phyloP scores from a whole-genome alignment of 2,888 invertebrate species.

The Sesamia inferens region DNA sequence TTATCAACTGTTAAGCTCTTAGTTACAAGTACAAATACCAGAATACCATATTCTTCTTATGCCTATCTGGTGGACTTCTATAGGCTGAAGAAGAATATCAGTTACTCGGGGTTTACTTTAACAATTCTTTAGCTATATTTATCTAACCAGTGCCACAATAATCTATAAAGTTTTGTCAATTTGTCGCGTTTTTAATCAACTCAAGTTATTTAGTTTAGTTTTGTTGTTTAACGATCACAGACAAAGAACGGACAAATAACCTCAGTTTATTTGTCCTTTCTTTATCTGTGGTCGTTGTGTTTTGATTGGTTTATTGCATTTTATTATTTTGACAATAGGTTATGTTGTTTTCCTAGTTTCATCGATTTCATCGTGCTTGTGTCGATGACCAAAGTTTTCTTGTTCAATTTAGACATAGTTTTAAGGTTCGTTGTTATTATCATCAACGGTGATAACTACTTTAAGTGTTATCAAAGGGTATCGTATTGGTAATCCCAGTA shows the following conservation, averaged over 20 bases:
- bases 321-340: slow-evolving; percentile 9
- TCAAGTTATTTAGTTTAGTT: neutral
- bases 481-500: too few species aligned
- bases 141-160: slow-evolving; percentile 10
- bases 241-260: too few species aligned
- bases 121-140: neutral
- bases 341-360: neutral
- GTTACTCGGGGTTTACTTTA: slow-evolving; percentile 6
- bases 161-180: neutral
- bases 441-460: neutral
- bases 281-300: slow-evolving; percentile 2
- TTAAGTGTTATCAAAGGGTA: neutral
- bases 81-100: too few species aligned
- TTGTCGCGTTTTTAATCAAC: slow-evolving; percentile 1
- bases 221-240: too few species aligned
- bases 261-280: neutral
- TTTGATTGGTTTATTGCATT: slow-evolving; percentile 17
- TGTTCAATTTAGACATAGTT: neutral
- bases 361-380: neutral
- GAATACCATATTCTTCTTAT: too few species aligned
- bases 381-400: neutral
- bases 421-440: neutral
- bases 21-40: neutral
- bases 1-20: neutral
- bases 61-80: too few species aligned